phyloP scores from a whole-genome alignment of 2,113 vertebrate genomes.

The Piaya cayana region DNA sequence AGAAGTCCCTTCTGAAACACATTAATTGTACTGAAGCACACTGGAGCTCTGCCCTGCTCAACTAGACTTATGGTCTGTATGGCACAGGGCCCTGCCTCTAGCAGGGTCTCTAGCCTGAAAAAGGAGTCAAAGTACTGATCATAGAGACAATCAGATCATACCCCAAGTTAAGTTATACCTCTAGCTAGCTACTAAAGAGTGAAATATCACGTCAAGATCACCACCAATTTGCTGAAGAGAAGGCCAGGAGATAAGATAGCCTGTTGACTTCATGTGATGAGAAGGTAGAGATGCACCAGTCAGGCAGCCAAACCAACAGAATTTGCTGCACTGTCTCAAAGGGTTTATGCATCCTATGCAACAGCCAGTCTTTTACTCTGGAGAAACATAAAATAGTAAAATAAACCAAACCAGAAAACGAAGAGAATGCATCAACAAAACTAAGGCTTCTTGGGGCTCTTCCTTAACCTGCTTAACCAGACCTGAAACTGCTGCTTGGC shows the following conservation, averaged over 20 bases:
- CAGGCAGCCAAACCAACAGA: not conserved
- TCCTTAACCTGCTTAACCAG: not conserved
- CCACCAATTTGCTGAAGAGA: not conserved
- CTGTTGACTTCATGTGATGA: not conserved
- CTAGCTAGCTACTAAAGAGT: not conserved
- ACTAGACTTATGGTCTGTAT: not conserved
- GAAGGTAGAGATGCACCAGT: not conserved
- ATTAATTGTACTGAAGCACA: not conserved
- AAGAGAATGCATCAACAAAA: not conserved
- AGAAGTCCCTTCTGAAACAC: not conserved
- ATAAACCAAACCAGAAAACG: not conserved
- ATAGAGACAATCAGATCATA: not conserved
- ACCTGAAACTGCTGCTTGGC: not conserved
- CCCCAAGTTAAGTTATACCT: not conserved
- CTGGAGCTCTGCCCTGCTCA: accelerated
- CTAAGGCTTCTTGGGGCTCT: not conserved
- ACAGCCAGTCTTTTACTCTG: not conserved
- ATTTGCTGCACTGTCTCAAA: not conserved
- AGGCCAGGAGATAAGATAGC: not conserved
- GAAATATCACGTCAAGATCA: not conserved
- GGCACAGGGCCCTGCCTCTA: not conserved
- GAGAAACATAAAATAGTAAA: not conserved
- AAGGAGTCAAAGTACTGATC: not conserved
- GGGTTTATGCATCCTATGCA: accelerated
- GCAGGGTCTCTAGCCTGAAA: not conserved